Evolutionary conservation across 1,140 invertebrate species (phyloP), one percentile per base, ranked within the genome.

Genomic region (Pentalonia nigronervosa): DNA sequence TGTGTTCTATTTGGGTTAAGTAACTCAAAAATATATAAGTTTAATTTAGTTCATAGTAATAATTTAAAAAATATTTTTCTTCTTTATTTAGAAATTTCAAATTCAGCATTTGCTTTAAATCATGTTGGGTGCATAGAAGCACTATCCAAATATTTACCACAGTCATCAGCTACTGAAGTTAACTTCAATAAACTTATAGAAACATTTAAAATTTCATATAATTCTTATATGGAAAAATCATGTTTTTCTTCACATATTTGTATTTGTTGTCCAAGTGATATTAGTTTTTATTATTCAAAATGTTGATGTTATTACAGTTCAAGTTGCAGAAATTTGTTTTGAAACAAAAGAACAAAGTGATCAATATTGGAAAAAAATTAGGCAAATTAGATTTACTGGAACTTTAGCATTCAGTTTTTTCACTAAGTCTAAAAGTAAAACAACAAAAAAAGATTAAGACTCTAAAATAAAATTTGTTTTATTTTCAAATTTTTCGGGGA

Each of bases 401-500:
- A 76, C 60, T 76, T 76, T 30, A 76, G 60, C 60, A n/a, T 76
- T n/a, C 60, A 30, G 60, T 11, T 76, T 76, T 76, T 76, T n/a
- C 60, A 76, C 60, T 3, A 76, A 76, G n/a, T 76, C 60, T 76
- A 76, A 76, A 76, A 76, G 60, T n/a, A 76, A 76, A 14, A 76
- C 25, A 30, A 9, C 30, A 76, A 76, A 76, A 11, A n/a, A n/a
- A 76, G 60, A 76, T n/a, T 76, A 9, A 30, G n/a, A 76, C 11
- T 76, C 60, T 76, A 76, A 76, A 76, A 76, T 76, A 76, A 76
- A 76, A 76, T 30, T 30, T 9, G 60, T 76, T 76, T 76, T 76
- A 76, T 76, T 76, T 76, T 76, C 60, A 76, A 76, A 30, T n/a
- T 76, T 76, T 76, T 76, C n/a, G n/a, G 60, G 60, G 25, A 76